Evolutionary conservation across 2,113 vertebrate species (phyloP).

Genomic region (Tragulus kanchil): DNA sequence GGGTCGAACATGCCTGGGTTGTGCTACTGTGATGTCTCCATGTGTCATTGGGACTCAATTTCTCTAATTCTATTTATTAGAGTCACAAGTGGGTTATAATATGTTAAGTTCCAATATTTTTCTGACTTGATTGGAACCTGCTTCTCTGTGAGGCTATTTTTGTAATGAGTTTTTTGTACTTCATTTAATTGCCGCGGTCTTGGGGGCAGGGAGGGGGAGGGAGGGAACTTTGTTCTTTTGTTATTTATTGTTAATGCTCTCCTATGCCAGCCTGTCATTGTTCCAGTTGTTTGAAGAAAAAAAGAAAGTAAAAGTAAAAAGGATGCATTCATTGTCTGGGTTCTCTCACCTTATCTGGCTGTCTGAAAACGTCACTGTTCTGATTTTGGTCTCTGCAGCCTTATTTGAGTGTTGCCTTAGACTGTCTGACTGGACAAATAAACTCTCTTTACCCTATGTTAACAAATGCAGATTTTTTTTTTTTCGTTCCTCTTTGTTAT

Average conservation of each 20-base stretch:
- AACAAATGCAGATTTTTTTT: slow-evolving; percentile 92
- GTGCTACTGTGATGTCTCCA: slow-evolving; percentile 87
- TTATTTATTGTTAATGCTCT: slow-evolving; percentile 94
- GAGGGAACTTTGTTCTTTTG: slow-evolving; percentile 90
- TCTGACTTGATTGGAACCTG: slow-evolving; percentile 91
- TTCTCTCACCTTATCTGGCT: slow-evolving; percentile 88
- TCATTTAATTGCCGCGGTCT: slow-evolving; percentile 93
- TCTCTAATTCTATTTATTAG: slow-evolving; percentile 87
- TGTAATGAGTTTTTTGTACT: slow-evolving; percentile 96
- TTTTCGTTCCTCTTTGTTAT: slow-evolving; percentile 93
- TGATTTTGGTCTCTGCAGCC: slow-evolving; percentile 94
- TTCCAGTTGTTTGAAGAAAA: slow-evolving; percentile 90
- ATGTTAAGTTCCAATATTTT: slow-evolving; percentile 93
- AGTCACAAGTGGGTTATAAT: slow-evolving; percentile 88
- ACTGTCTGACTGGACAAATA: slow-evolving; percentile 98
- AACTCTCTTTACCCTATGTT: slow-evolving; percentile 97
- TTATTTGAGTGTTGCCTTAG: slow-evolving; percentile 95
- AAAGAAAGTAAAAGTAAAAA: slow-evolving; percentile 85
- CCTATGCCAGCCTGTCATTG: slow-evolving; percentile 91
- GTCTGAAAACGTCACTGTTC: slow-evolving; percentile 88
- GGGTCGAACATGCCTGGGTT: slow-evolving; percentile 87
- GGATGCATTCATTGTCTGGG: slow-evolving; percentile 90
- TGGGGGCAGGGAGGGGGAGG: slow-evolving; percentile 71
- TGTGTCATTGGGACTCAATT: slow-evolving; percentile 87
- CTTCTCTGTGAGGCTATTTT: slow-evolving; percentile 98